Evolutionary conservation across 1,140 invertebrate species (phyloP), one percentile per base, ranked within the genome.

Genomic region (Temnothorax nylanderi): DNA sequence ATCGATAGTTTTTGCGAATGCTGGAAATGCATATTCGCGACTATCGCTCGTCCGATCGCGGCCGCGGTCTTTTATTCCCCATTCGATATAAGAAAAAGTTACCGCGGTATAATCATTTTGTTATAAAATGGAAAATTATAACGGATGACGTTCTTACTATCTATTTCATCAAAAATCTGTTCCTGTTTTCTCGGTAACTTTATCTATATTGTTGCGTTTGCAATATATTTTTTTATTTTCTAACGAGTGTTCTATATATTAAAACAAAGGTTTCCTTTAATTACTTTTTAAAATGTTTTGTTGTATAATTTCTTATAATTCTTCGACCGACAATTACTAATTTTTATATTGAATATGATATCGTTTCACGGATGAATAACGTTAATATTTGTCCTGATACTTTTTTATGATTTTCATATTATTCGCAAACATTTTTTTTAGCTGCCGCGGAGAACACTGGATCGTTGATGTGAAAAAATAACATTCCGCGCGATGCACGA

Each of bases 1-100:
- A 81, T 75, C 75, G 74, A 80, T 72, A 69, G n/a, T 47, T 84
- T 67, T 84, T 84, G 41, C 41, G 80, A 84, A 74, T 75, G 18
- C 41, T 60, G 56, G 69, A 84, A 75, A 74, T 84, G 80, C 80
- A 84, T 74, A 84, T 75, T 84, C 80, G 41, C 69, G 26, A 60
- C 62, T 65, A 85, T 85, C 41, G 37, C 4, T 16, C 41, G 11
- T 56, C 51, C 41, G 8, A 34, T 64, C 41, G 18, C 41, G 13
- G 26, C 26, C 37, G 13, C 44, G 49, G 32, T n/a, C 26, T 18
- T 44, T 87, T 41, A 56, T 67, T 49, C 21, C 16, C 34, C 10
- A 62, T 16, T 44, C 16, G 11, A 37, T 21, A 6, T 5, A 49
- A 60, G 21, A 58, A 34, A 44, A 6, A 67, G 21, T 32, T 44